These are phyloP conservation scores for Pygoscelis antarcticus DNA, from an alignment of 2,113 vertebrate species.

Conservation along the genomic window DNA sequence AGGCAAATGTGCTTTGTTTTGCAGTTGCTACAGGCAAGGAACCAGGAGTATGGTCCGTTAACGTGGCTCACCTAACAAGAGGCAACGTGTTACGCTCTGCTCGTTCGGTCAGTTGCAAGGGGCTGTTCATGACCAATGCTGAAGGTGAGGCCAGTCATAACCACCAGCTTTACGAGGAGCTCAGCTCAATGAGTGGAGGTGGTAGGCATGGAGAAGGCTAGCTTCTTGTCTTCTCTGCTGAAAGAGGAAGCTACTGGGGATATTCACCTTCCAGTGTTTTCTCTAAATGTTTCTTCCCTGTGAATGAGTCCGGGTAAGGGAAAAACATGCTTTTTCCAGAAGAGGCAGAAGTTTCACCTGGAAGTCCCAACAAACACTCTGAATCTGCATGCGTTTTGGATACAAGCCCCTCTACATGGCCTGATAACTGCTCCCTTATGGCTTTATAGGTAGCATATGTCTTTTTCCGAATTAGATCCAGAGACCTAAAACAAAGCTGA, in stretches of 20 bases:
- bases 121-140: rapidly evolving
- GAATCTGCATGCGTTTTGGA: neutral
- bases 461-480: neutral
- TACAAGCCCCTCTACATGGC: neutral
- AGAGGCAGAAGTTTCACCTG: neutral
- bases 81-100: neutral
- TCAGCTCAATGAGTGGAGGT: neutral
- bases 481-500: neutral
- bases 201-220: neutral
- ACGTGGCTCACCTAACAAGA: neutral
- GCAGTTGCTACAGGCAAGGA: neutral
- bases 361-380: neutral
- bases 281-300: neutral
- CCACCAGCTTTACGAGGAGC: neutral
- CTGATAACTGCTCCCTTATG: neutral
- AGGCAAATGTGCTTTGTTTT: neutral
- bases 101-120: rapidly evolving
- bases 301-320: neutral
- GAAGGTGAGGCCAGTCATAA: neutral
- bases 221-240: neutral
- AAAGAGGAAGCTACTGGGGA: neutral
- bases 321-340: neutral
- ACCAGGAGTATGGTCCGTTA: rapidly evolving
- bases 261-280: neutral
- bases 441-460: neutral